A percentile compares a stretch with the other conserved stretches of the same genome.
These are phyloP conservation scores for Agapostemon virescens DNA, from an alignment of 2,888 invertebrate species.

Conservation along the genomic window DNA sequence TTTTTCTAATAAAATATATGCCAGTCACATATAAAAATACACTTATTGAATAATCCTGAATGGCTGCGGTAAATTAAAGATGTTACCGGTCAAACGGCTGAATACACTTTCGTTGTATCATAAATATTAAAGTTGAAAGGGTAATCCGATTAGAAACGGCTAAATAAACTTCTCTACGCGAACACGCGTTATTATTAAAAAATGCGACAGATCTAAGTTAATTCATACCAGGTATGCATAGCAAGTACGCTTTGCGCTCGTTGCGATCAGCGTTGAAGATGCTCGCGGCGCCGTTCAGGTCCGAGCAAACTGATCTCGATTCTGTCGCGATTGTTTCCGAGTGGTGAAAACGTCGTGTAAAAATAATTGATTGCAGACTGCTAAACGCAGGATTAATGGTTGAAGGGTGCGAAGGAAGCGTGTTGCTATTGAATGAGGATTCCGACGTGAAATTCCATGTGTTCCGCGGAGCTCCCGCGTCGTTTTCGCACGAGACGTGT, in stretches of 20 bases:
- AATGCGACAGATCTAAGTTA: too few relatives aligned
- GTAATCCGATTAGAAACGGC: too few relatives aligned
- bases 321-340: neutral
- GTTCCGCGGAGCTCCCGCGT: neutral
- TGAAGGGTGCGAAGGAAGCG: neutral
- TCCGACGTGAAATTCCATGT: slow-evolving; percentile 20
- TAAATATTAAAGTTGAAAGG: too few relatives aligned
- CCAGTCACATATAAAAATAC: too few relatives aligned
- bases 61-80: neutral
- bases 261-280: too few relatives aligned
- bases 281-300: neutral
- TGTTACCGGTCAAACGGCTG: too few relatives aligned
- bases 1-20: neutral
- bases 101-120: too few relatives aligned
- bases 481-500: slow-evolving; percentile 37
- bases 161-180: too few relatives aligned
- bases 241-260: too few relatives aligned
- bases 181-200: too few relatives aligned
- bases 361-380: neutral
- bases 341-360: neutral
- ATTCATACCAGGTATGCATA: too few relatives aligned
- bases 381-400: neutral
- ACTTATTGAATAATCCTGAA: too few relatives aligned
- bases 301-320: neutral
- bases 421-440: neutral